Base-by-base conservation (phyloP, 1,140 invertebrate genomes). In the Hormaphis cornu region DNA sequence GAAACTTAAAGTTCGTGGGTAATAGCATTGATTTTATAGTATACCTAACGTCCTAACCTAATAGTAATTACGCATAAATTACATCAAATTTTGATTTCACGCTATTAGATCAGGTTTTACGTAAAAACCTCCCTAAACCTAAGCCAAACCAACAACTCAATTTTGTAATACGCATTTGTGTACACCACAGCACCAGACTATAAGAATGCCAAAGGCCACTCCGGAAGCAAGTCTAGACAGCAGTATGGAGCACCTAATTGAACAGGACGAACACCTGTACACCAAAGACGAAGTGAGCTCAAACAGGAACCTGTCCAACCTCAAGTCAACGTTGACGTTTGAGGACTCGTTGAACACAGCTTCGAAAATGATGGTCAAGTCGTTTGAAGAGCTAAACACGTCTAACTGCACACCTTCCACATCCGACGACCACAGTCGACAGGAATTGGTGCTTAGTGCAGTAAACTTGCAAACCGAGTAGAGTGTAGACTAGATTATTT, bases 311-410 rank as follows among this genome's bases (percentile, higher is more conserved):
- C 46, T 71, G 14, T 69, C 66, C 18, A 61, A 72, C 24, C 70
- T 75, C 6, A 75, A 75, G 56, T 75, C 74, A 0, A 75, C 75
- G 6, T 53, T 75, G 12, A 75, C 75, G 2, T 75, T 75, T 26
- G 50, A 58, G 30, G 61, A 69, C 40, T 72, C 71, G 18, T 71
- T 73, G 22, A 73, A 73, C 26, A 53, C 72, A 2, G 74, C 73
- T 48, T 66, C 63, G 18, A 59, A 53, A 35, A 54, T 52, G 40
- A 46, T 72, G 66, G 48, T 48, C 4, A 69, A 58, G 40, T 72
- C 71, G 14, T 72, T 42, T 33, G 71, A 72, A 10, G 71, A 72
- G 6, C 16, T 53, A 6, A 20, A 53, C 48, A 42, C 66, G 33
- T 20, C 33, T 52, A 40, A 22, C 46, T 20, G 30, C 16, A 12